Evolutionary conservation across 2,797 vertebrate genomes (phyloP).

Genomic region (Clamator glandarius): DNA sequence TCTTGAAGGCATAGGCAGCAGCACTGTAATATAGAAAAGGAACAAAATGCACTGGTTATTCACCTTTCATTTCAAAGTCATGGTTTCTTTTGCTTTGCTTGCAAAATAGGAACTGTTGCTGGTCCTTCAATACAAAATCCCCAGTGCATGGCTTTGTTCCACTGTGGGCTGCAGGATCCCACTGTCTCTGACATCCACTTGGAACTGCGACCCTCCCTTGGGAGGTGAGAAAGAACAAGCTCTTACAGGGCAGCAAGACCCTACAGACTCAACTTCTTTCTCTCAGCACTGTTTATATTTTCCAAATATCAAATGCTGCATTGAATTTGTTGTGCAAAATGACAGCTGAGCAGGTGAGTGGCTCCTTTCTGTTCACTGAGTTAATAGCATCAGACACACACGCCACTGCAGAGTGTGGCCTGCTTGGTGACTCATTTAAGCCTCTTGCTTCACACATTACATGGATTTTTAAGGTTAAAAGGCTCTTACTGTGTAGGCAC

Average conservation of each 20-base stretch:
- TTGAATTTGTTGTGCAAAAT: not conserved
- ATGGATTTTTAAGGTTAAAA: slow-evolving; percentile 6
- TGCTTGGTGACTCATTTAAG: not conserved
- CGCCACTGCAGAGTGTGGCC: not conserved
- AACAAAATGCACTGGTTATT: accelerated
- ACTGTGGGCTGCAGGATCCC: accelerated
- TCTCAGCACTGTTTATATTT: not conserved
- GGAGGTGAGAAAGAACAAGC: accelerated
- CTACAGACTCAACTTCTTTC: not conserved
- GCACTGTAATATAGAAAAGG: not conserved
- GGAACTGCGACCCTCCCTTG: accelerated
- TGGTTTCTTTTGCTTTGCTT: not conserved
- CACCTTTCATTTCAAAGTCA: not conserved
- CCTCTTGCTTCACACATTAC: not conserved
- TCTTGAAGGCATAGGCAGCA: not conserved
- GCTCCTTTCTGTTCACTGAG: not conserved
- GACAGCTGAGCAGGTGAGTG: not conserved
- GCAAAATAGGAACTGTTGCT: not conserved
- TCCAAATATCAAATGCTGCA: not conserved
- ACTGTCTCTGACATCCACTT: accelerated
- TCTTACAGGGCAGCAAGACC: not conserved
- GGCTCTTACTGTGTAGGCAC: not conserved
- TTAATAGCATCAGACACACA: not conserved
- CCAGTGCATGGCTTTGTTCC: accelerated
- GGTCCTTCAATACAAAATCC: not conserved